These are phyloP conservation scores for Strix aluco DNA, from an alignment of 2,113 vertebrate species.

Conservation along the genomic window DNA sequence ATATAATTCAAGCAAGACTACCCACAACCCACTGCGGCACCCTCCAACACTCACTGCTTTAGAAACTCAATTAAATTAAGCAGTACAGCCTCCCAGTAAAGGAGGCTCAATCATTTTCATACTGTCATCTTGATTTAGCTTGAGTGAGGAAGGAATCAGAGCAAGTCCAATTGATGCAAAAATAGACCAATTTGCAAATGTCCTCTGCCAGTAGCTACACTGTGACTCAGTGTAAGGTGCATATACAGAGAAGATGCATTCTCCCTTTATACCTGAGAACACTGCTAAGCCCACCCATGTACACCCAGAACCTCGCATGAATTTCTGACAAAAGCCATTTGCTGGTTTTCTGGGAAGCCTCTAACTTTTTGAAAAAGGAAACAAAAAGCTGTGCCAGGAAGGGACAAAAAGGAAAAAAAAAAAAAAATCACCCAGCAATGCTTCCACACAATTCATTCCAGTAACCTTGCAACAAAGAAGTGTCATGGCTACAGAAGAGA, in stretches of 20 bases:
- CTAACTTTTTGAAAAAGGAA: background rate
- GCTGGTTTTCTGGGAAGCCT: background rate
- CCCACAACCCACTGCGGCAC: background rate
- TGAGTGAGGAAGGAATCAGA: background rate
- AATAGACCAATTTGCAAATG: background rate
- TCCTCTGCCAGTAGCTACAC: no score
- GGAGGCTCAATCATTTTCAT: background rate
- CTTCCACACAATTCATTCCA: background rate
- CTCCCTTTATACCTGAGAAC: accelerated
- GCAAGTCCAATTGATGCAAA: background rate
- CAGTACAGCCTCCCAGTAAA: background rate
- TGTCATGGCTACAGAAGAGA: accelerated
- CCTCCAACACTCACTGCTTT: background rate
- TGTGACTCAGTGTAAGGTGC: accelerated
- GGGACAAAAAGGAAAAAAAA: background rate
- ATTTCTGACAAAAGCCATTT: background rate
- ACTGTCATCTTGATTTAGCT: no score
- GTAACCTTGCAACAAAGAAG: background rate
- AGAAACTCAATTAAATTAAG: background rate
- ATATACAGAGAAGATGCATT: accelerated
- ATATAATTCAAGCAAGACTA: background rate
- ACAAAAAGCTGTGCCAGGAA: background rate
- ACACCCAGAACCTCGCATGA: accelerated
- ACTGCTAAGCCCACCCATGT: background rate
- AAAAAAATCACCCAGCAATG: background rate